Evolutionary conservation across 1,140 invertebrate species (phyloP).

Genomic region (Drosophila kanapiae): DNA sequence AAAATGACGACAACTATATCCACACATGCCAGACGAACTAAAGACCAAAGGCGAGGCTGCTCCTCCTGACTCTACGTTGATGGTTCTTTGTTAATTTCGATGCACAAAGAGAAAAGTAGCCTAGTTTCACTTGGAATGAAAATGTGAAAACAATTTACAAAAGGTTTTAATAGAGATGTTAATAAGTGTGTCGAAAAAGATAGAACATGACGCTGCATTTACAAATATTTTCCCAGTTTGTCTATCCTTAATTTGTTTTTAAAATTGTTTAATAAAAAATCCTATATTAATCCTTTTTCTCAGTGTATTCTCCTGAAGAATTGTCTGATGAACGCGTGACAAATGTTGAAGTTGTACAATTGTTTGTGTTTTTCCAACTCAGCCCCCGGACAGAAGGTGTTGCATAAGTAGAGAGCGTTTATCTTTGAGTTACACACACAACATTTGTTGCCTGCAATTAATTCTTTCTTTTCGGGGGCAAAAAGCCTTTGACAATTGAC

Average conservation of each 20-base stretch:
- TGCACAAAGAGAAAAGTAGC: slow-evolving; percentile 9
- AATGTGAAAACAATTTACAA: not conserved
- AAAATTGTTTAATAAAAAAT: too few relatives aligned
- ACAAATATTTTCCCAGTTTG: too few relatives aligned
- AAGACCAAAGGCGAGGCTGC: slow-evolving; percentile 38
- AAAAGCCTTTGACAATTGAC: slow-evolving; percentile 58
- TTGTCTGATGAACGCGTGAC: slow-evolving; percentile 64
- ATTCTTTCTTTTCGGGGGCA: slow-evolving; percentile 44
- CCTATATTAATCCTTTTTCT: not conserved
- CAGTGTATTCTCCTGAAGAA: slow-evolving; percentile 24
- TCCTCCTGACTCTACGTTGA: slow-evolving; percentile 64
- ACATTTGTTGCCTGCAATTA: slow-evolving; percentile 73
- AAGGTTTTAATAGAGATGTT: not conserved
- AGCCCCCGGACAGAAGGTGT: slow-evolving; percentile 41
- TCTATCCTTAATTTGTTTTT: too few relatives aligned
- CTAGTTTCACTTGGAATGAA: not conserved
- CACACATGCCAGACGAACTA: slow-evolving; percentile 53
- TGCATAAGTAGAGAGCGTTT: slow-evolving; percentile 70
- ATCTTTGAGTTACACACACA: slow-evolving; percentile 73
- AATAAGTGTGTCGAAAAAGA: too few relatives aligned
- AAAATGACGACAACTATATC: slow-evolving; percentile 78
- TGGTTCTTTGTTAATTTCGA: slow-evolving; percentile 79
- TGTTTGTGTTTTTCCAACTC: slow-evolving; percentile 38
- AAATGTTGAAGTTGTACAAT: slow-evolving; percentile 76
- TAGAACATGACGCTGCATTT: too few relatives aligned